A percentile compares a stretch with the other conserved stretches of the same genome.
phyloP scores from a whole-genome alignment of 2,888 invertebrate genomes.

The Trachelus troglodyta region DNA sequence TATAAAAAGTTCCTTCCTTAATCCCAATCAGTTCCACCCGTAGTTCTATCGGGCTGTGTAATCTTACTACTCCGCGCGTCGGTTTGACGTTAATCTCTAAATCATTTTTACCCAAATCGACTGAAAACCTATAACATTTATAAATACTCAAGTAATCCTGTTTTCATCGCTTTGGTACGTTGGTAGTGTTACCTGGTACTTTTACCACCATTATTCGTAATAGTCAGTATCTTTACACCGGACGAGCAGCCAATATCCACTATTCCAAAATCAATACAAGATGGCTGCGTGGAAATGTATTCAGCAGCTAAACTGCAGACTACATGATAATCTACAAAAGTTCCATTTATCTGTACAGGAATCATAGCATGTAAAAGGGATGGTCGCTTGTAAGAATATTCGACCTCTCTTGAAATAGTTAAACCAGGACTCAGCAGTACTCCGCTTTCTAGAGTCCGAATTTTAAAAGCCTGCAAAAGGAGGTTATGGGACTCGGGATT shows the following conservation, averaged over 20 bases:
- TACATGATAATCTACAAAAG: conserved; percentile 51
- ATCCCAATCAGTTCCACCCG: conserved; percentile 61
- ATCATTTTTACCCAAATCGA: conserved; percentile 65
- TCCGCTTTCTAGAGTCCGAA: conserved; percentile 44
- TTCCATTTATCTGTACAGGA: conserved; percentile 60
- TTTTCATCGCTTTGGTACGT: neutral
- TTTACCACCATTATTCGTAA: conserved; percentile 63
- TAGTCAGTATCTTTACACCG: conserved; percentile 53
- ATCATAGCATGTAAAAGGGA: conserved; percentile 48
- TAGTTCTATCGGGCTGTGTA: conserved; percentile 42
- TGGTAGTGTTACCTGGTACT: conserved; percentile 42
- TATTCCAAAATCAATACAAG: conserved; percentile 63
- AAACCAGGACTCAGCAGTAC: conserved; percentile 61
- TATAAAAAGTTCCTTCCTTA: conserved; percentile 55
- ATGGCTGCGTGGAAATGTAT: conserved; percentile 51
- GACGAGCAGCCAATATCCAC: conserved; percentile 64
- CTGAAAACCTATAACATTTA: conserved; percentile 48
- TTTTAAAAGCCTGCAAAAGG: conserved; percentile 60
- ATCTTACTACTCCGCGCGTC: conserved; percentile 58
- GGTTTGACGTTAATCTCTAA: conserved; percentile 63
- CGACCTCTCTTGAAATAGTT: conserved; percentile 53
- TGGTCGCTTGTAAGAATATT: conserved; percentile 56
- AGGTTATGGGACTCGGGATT: neutral
- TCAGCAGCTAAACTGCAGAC: conserved; percentile 48
- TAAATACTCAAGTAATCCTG: neutral